Evolutionary conservation across 2,113 vertebrate genomes (phyloP).

Genomic region (Sturnira hondurensis): DNA sequence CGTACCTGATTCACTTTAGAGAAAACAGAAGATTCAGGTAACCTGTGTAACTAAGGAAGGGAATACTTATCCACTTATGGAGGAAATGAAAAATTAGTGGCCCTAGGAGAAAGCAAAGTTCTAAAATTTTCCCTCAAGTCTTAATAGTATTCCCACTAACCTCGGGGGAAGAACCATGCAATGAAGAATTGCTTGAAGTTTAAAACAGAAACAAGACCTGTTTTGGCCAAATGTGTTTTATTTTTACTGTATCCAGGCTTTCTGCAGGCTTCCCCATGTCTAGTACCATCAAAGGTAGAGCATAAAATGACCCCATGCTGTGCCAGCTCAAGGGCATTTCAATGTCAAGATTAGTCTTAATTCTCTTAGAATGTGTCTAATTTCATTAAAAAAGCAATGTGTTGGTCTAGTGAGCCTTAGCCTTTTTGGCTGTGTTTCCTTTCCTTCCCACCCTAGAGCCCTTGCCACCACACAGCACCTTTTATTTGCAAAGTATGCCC

Average conservation of each 20-base stretch:
- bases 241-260: background rate
- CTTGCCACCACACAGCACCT: background rate
- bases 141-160: background rate
- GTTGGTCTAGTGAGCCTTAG: background rate
- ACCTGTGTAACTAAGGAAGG: background rate
- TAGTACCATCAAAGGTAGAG: background rate
- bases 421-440: constrained; percentile 15
- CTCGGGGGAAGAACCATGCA: background rate
- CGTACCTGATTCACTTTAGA: background rate
- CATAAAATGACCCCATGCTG: background rate
- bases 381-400: background rate
- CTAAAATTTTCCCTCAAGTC: background rate
- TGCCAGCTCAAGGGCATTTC: background rate
- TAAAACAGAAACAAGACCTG: background rate
- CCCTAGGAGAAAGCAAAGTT: background rate
- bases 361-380: constrained; percentile 30
- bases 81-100: background rate
- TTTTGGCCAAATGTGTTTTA: background rate
- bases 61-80: background rate
- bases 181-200: background rate
- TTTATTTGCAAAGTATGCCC: constrained; percentile 52
- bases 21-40: background rate
- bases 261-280: background rate
- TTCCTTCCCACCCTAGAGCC: background rate
- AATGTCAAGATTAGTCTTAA: background rate